Conservation (phyloP, 2,888 invertebrate species). For the Scotopteryx bipunctaria region DNA sequence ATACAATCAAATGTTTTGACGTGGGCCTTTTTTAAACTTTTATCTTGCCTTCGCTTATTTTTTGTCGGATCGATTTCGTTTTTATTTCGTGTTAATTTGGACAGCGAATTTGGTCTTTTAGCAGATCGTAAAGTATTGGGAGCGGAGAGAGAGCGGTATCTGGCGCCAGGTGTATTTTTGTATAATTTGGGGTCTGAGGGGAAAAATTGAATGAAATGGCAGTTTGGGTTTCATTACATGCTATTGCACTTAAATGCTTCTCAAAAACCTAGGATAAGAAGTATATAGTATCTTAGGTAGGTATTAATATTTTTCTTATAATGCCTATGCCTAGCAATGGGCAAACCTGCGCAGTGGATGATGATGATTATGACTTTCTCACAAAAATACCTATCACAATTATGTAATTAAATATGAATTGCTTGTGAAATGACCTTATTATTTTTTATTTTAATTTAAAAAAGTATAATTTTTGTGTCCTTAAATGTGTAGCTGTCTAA, state of each 20-base stretch:
- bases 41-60: slow-evolving; percentile 80
- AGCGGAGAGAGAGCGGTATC: slow-evolving; percentile 45
- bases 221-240: slow-evolving; percentile 6
- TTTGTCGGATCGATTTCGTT: slow-evolving; percentile 77
- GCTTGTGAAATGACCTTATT: too few species aligned
- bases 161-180: slow-evolving; percentile 71
- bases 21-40: slow-evolving; percentile 81
- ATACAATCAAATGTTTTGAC: slow-evolving; percentile 84
- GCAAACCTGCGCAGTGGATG: too few species aligned
- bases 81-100: slow-evolving; percentile 84
- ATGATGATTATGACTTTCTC: too few species aligned
- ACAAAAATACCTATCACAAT: too few species aligned
- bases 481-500: too few species aligned
- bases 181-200: slow-evolving; percentile 40
- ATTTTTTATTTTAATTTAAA: too few species aligned
- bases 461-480: too few species aligned
- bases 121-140: slow-evolving; percentile 82
- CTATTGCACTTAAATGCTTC: neutral
- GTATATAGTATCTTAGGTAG: neutral
- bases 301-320: too few species aligned
- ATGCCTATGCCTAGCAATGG: too few species aligned
- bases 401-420: too few species aligned
- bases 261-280: neutral
- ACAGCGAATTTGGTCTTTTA: slow-evolving; percentile 82
- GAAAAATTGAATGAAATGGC: slow-evolving; percentile 40